Percentiles rank a stretch among this genome's conserved stretches.
phyloP scores from a whole-genome alignment of 2,888 invertebrate species.

The Drosophila neotestacea region DNA sequence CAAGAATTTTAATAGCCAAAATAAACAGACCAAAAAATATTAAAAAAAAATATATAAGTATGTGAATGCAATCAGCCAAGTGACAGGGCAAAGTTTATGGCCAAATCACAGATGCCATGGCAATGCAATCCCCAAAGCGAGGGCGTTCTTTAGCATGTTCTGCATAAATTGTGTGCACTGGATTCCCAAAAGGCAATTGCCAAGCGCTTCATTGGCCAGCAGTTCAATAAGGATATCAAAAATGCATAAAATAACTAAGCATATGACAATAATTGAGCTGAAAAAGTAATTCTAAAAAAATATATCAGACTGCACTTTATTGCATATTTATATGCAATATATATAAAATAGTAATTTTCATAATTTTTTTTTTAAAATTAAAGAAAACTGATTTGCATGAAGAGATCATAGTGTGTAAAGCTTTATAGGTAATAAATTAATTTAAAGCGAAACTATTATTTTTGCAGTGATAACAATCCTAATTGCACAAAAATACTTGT shows the following conservation, averaged over 20 bases:
- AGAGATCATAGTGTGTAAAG: too few species aligned
- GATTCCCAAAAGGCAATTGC: slow-evolving; percentile 34
- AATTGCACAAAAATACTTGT: too few species aligned
- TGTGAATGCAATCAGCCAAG: slow-evolving; percentile 65
- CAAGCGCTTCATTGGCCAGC: slow-evolving; percentile 26
- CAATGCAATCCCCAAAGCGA: slow-evolving; percentile 2
- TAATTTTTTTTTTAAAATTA: too few species aligned
- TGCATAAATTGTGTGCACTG: slow-evolving; percentile 24
- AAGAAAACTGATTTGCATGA: too few species aligned
- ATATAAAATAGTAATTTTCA: too few species aligned
- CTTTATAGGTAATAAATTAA: too few species aligned
- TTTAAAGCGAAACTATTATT: too few species aligned
- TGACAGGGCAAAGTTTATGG: slow-evolving; percentile 60
- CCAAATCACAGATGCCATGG: slow-evolving; percentile 35
- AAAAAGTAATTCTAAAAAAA: background rate
- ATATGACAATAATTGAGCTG: slow-evolving; percentile 23
- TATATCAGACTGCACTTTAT: background rate
- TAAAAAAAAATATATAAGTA: slow-evolving; percentile 27
- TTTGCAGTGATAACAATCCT: too few species aligned
- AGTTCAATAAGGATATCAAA: slow-evolving; percentile 33
- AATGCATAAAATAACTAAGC: slow-evolving; percentile 28
- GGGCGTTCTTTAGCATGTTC: slow-evolving; percentile 6
- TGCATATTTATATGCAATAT: too few species aligned
- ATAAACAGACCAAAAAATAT: slow-evolving; percentile 23
- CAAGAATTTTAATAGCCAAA: slow-evolving; percentile 62